These are phyloP conservation scores for Porites rus DNA, from an alignment of 92 coral and sea anemone species.

Conservation along the genomic window DNA sequence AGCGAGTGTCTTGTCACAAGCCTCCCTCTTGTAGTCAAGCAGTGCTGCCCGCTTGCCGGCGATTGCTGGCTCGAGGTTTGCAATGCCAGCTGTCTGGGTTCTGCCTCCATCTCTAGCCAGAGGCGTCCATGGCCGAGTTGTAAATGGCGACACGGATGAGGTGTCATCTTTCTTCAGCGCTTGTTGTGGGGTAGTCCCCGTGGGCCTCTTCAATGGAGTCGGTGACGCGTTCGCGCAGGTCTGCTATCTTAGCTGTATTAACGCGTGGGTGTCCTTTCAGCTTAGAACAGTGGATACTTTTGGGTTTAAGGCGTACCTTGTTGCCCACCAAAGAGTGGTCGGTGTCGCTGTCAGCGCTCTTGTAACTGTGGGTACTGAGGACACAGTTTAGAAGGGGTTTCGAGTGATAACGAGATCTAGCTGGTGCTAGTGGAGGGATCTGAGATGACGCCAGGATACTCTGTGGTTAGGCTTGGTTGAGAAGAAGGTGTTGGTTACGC, in stretches of 20 bases:
- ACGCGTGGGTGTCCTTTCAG: neutral
- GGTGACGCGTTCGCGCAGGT: conserved; percentile 19
- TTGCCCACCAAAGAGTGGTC: conserved; percentile 44
- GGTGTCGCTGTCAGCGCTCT: conserved; percentile 55
- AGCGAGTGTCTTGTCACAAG: conserved; percentile 33
- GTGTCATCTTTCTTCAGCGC: conserved; percentile 24
- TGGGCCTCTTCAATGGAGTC: conserved; percentile 23
- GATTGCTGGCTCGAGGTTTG: conserved; percentile 40
- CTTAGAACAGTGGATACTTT: neutral
- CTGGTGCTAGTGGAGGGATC: conserved; percentile 47
- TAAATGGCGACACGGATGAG: conserved; percentile 40
- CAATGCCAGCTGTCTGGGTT: conserved; percentile 48
- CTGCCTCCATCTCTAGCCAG: conserved; percentile 38
- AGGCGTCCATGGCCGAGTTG: conserved; percentile 46
- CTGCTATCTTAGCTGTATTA: neutral
- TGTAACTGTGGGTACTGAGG: conserved; percentile 20
- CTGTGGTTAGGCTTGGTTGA: conserved; percentile 1
- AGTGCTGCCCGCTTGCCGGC: conserved; percentile 10
- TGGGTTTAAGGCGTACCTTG: conserved; percentile 55
- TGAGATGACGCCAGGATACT: conserved; percentile 41
- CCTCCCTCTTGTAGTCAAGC: conserved; percentile 19
- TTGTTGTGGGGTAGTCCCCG: conserved; percentile 36
- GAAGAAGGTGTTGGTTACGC: neutral
- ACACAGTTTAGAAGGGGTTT: conserved; percentile 26
- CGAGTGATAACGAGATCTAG: conserved; percentile 33